A percentile compares a stretch with the other conserved stretches of the same genome.
Evolutionary conservation across 2,113 vertebrate species (phyloP).

Genomic region (Phyllopteryx taeniolatus): DNA sequence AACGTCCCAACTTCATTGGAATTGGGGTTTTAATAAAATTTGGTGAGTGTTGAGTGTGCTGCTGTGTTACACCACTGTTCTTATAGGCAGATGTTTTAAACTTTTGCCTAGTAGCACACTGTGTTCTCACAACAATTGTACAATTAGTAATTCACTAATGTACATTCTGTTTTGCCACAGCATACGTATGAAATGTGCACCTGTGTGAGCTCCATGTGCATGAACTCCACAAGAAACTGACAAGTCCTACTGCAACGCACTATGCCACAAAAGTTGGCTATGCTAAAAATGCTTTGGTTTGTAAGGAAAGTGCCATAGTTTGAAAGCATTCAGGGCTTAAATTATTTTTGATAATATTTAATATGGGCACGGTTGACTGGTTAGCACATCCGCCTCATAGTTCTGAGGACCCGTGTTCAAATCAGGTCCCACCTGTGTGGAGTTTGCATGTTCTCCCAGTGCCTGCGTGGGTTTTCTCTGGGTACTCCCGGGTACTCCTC

Average conservation of each 20-base stretch:
- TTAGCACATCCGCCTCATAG: too few relatives aligned
- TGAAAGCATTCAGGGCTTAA: too few relatives aligned
- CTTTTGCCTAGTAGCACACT: background rate
- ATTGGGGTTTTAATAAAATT: background rate
- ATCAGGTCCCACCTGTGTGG: too few relatives aligned
- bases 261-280: background rate
- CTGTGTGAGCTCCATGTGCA: background rate
- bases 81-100: background rate
- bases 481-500: too few relatives aligned
- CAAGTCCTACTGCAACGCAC: background rate
- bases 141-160: background rate
- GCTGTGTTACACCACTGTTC: background rate
- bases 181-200: background rate
- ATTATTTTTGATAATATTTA: too few relatives aligned
- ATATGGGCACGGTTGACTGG: too few relatives aligned
- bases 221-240: background rate
- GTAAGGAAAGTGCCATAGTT: too few relatives aligned
- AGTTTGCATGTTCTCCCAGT: too few relatives aligned
- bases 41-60: background rate
- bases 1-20: too few relatives aligned
- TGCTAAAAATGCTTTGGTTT: background rate
- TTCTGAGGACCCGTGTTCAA: too few relatives aligned
- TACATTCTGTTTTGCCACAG: background rate
- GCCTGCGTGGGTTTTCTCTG: too few relatives aligned
- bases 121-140: background rate